These are phyloP conservation scores for Siniperca chuatsi DNA, from an alignment of 2,113 vertebrate genomes.

Conservation along the genomic window DNA sequence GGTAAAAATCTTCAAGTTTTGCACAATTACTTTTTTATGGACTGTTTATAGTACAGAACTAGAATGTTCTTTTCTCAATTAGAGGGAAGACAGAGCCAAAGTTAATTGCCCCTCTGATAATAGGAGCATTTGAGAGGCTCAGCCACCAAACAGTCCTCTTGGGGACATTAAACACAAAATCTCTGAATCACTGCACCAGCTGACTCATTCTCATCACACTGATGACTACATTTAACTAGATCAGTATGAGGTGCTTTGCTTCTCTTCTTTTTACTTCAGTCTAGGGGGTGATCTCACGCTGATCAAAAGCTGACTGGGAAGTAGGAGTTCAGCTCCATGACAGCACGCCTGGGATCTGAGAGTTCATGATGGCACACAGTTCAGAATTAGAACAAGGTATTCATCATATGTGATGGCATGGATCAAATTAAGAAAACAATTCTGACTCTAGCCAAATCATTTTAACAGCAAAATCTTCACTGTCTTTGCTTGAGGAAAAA, in stretches of 20 bases:
- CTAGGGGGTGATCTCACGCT: conserved; percentile 44
- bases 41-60: conserved; percentile 57
- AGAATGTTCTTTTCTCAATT: conserved; percentile 71
- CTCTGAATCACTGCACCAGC: conserved; percentile 65
- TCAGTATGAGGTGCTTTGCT: conserved; percentile 58
- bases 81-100: conserved; percentile 60
- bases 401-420: not conserved
- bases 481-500: too few species aligned
- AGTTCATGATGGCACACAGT: conserved; percentile 5
- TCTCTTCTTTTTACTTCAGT: conserved; percentile 52
- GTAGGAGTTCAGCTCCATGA: conserved; percentile 36
- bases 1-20: conserved; percentile 51
- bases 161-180: conserved; percentile 67
- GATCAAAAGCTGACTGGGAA: conserved; percentile 57
- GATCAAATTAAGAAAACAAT: conserved; percentile 30
- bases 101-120: conserved; percentile 76
- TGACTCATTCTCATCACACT: conserved; percentile 74
- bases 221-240: conserved; percentile 75
- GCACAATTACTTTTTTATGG: conserved; percentile 59
- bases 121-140: conserved; percentile 52
- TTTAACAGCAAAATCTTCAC: not conserved
- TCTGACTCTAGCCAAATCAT: not conserved
- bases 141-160: conserved; percentile 60
- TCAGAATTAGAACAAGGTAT: conserved; percentile 25
- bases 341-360: conserved; percentile 42